Percentiles rank a stretch among this genome's conserved stretches.
Evolutionary conservation across 2,797 vertebrate species (phyloP).

Genomic region (Uromys caudimaculatus): DNA sequence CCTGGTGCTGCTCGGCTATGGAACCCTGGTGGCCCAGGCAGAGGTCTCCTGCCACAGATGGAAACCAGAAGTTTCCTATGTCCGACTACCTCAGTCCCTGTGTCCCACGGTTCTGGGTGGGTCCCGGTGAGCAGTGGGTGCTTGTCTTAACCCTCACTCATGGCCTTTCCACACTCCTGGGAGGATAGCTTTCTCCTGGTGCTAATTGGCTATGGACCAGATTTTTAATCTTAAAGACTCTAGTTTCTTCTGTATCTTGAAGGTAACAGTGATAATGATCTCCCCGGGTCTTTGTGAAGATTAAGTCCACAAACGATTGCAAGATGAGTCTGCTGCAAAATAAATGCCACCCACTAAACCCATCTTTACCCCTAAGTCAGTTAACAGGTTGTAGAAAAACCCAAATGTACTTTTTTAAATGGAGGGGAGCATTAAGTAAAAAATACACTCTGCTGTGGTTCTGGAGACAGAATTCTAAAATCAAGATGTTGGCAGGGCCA

Average conservation of each 20-base stretch:
- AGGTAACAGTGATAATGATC: background rate
- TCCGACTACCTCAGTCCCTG: too few relatives aligned
- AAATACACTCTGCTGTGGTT: background rate
- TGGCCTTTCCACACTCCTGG: too few relatives aligned
- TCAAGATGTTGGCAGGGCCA: background rate
- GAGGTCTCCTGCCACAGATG: too few relatives aligned
- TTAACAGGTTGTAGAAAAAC: background rate
- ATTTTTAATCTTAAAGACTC: constrained; percentile 22
- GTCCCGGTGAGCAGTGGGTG: too few relatives aligned
- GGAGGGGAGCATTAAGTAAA: background rate
- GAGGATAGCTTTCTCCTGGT: too few relatives aligned
- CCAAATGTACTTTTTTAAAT: background rate
- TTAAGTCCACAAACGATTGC: background rate
- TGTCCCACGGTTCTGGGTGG: too few relatives aligned
- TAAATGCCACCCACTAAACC: background rate
- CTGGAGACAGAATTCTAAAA: background rate
- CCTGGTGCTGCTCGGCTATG: too few relatives aligned
- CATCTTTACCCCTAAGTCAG: constrained; percentile 22
- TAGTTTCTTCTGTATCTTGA: constrained; percentile 27
- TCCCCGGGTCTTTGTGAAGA: background rate
- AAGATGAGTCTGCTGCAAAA: constrained; percentile 14
- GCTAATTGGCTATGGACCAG: too few relatives aligned
- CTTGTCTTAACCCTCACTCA: too few relatives aligned
- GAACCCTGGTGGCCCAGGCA: too few relatives aligned
- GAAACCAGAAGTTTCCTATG: too few relatives aligned